Conservation (phyloP, 1,140 invertebrate genomes). For the Dendroctonus ponderosae region DNA sequence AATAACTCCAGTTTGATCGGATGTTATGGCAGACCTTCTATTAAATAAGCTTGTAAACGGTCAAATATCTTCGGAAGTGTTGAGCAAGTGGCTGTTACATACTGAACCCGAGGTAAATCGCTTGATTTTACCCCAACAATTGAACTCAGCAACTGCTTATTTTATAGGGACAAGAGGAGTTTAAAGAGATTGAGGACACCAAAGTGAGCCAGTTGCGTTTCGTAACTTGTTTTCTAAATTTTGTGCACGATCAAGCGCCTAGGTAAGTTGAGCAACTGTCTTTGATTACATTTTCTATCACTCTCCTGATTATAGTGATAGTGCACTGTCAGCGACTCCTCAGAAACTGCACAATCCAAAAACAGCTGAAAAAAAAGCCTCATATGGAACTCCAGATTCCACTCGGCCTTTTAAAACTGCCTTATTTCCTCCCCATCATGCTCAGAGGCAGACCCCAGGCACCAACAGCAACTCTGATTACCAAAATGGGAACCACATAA, state of each 20-base stretch:
- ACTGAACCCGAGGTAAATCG: not conserved
- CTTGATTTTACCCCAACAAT: slow-evolving; percentile 1
- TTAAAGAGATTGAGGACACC: slow-evolving; percentile 20
- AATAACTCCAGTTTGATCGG: not conserved
- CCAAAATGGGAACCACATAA: not conserved
- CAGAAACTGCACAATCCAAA: slow-evolving; percentile 33
- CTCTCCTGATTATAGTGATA: slow-evolving; percentile 5
- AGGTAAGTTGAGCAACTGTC: slow-evolving; percentile 33
- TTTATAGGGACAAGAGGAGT: slow-evolving; percentile 18
- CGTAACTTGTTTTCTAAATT: slow-evolving; percentile 47
- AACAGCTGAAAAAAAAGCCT: slow-evolving; percentile 13
- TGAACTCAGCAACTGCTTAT: not conserved
- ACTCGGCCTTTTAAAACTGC: slow-evolving; percentile 14
- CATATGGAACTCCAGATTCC: not conserved
- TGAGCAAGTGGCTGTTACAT: slow-evolving; percentile 20
- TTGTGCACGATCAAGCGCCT: slow-evolving; percentile 43
- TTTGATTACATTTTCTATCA: slow-evolving; percentile 7
- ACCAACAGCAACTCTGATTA: not conserved
- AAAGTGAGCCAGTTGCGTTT: slow-evolving; percentile 44
- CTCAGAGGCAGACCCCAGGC: not conserved
- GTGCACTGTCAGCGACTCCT: slow-evolving; percentile 23
- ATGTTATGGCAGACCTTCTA: slow-evolving; percentile 21
- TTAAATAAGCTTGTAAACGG: slow-evolving; percentile 24
- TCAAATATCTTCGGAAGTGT: slow-evolving; percentile 11
- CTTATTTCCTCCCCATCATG: slow-evolving; percentile 3